Evolutionary conservation across 2,113 vertebrate genomes (phyloP), one percentile per base, ranked within the genome.

Genomic region (Scortum barcoo): DNA sequence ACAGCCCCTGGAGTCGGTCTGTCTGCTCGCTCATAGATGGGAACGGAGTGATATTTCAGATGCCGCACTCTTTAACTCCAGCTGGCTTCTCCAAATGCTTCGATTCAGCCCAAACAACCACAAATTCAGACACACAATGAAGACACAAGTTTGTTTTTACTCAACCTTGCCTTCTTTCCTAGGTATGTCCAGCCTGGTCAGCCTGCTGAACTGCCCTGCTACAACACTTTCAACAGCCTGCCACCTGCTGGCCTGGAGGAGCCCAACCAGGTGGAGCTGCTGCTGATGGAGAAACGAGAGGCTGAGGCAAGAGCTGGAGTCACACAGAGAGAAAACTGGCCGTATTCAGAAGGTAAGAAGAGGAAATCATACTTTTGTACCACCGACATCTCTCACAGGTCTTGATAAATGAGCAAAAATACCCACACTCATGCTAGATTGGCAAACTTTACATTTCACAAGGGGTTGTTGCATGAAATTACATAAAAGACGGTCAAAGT

Each of bases 241-340:
- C 92, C 94, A 40, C 87, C 96, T 56, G 84, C 95, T 3, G 91
- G 95, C 1, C 74, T 96, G 91, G 97, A 98, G 87, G 96, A 94
- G 65, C 92, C 93, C 95, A 94, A 95, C 94, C 96, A 96, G 86
- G 93, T 96, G 58, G 97, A 99, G 14, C 85, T 94, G 0, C 85
- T 98, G 44, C 91, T 98, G 89, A 94, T 96, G 79, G 98, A 99
- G 83, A 99, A 99, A 99, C 0, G 96, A 99, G 92, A 94, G 94
- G 87, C 94, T 99, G 9, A 96, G 95, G 86, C 94, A 95, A 42
- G 97, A 99, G 86, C 94, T 99, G 80, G 97, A 97, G 78, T 95
- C 83, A 69, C 97, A 95, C 0, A 88, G 86, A 0, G 96, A 99
- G 93, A 99, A 99, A 88, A 95, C 96, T 0, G 83, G 91, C 72